A percentile compares a stretch with the other conserved stretches of the same genome.
phyloP scores from a whole-genome alignment of 2,113 vertebrate genomes.

The Seriola dumerili region DNA sequence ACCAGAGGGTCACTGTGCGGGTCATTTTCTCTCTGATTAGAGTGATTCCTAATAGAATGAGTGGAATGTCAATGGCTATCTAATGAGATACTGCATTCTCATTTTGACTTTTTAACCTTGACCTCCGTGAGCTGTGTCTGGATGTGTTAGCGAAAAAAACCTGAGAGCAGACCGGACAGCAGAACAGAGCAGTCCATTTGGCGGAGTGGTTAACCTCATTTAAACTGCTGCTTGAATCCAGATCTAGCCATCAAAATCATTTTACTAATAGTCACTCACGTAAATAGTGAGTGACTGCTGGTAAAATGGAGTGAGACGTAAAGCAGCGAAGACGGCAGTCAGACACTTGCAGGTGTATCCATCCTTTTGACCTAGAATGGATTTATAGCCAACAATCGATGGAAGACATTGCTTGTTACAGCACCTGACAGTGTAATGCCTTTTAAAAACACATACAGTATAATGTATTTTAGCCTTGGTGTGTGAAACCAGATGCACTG shows the following conservation, averaged over 20 bases:
- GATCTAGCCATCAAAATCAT: background rate
- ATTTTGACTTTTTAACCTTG: conserved; percentile 51
- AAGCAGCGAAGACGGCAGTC: background rate
- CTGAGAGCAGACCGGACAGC: background rate
- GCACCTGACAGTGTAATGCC: too few relatives aligned
- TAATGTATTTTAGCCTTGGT: background rate
- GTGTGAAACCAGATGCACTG: background rate
- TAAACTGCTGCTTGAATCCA: conserved; percentile 1
- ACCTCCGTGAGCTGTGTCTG: conserved; percentile 25
- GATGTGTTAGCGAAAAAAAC: conserved; percentile 28
- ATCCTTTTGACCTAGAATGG: too few relatives aligned
- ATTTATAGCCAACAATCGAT: too few relatives aligned
- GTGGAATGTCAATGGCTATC: conserved; percentile 41
- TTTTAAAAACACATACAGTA: too few relatives aligned
- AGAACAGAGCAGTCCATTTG: conserved; percentile 36
- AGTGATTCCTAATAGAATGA: conserved; percentile 61
- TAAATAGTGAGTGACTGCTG: conserved; percentile 8
- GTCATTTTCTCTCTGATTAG: conserved; percentile 53
- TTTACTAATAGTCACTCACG: background rate
- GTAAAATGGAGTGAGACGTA: conserved; percentile 8
- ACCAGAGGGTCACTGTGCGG: conserved; percentile 28
- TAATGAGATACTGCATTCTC: conserved; percentile 65
- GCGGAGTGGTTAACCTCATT: conserved; percentile 45
- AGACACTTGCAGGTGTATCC: background rate
- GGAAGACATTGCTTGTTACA: too few relatives aligned